Base-by-base conservation (phyloP, 2,113 vertebrate genomes). In the Pedetes capensis region DNA sequence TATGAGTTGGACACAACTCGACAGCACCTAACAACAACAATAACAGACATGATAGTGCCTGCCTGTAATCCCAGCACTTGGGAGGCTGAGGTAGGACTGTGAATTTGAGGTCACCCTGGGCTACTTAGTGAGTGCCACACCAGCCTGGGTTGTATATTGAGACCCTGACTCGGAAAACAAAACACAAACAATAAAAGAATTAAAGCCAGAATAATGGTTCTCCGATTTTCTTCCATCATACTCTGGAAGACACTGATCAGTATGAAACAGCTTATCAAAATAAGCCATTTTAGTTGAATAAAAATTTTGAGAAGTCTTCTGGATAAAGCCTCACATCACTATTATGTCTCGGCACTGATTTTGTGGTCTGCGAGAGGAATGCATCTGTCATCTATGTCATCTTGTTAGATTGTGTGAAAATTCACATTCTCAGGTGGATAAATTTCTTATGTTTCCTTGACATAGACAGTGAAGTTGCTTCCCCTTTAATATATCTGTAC, bases 261-360 rank as follows among this genome's bases (percentile, higher is more conserved):
- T 49, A 78, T 64, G 61, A 71, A 87, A 78, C 8, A 90, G 78
- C 34, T 55, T 53, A 83, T 20, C 68, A 91, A 95, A 93, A 84
- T 8, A 72, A 12, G 18, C 49, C 74, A 95, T 27, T 79, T 80
- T 76, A 27, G 42, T 16, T 76, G 17, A 88, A 78, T 75, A 90
- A 79, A 81, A 78, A 10, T 47, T 69, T 95, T 49, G 80, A 18
- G 90, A 64, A 68, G 66, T n/a, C 17, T 57, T 23, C 53, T 37
- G 22, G 42, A 83, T 79, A 47, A 91, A 87, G 89, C 57, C 39
- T 20, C 23, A 42, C 1, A 63, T 63, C 66, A 86, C 20, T 69
- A 61, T 16, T 29, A 2, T 12, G 66, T 27, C 11, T 69, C 23
- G 57, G 39, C 68, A n/a, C 32, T 71, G 71, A 69, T 87, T 87